Evolutionary conservation across 1,140 invertebrate species (phyloP).

Genomic region (Laupala kohalensis): DNA sequence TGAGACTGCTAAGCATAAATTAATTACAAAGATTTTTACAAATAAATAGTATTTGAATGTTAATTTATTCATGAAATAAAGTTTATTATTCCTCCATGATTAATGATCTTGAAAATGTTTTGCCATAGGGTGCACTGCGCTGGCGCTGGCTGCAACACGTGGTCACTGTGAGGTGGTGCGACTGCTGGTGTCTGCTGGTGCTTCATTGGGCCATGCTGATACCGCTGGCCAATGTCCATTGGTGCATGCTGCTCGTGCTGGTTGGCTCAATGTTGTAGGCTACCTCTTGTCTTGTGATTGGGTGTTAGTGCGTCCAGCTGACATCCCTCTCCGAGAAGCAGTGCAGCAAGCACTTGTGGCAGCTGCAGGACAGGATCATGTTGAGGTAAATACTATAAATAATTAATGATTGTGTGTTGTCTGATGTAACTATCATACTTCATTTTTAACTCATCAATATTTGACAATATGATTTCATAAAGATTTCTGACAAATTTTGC

Average conservation of each 20-base stretch:
- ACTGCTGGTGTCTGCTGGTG: constrained; percentile 54
- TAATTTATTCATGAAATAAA: too few relatives aligned
- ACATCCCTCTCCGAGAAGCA: constrained; percentile 40
- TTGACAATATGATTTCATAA: neutral
- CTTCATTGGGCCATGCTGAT: constrained; percentile 64
- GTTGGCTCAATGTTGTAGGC: constrained; percentile 68
- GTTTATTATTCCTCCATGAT: too few relatives aligned
- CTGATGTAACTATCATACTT: neutral
- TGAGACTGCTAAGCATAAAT: too few relatives aligned
- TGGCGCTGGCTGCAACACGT: constrained; percentile 63
- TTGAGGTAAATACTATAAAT: constrained; percentile 35
- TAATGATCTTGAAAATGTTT: neutral
- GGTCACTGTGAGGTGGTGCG: constrained; percentile 69
- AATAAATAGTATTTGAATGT: too few relatives aligned
- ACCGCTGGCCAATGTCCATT: constrained; percentile 74
- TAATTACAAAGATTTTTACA: too few relatives aligned
- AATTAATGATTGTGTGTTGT: neutral
- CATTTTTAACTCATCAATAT: neutral
- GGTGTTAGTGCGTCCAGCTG: constrained; percentile 32
- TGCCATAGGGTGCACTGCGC: constrained; percentile 46
- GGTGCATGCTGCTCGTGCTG: constrained; percentile 77
- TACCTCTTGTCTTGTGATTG: constrained; percentile 77
- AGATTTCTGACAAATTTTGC: too few relatives aligned
- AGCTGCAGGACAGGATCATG: constrained; percentile 74
- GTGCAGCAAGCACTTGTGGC: constrained; percentile 79